These are phyloP conservation scores for Thera obeliscata DNA, from an alignment of 2,888 invertebrate genomes.

Conservation along the genomic window DNA sequence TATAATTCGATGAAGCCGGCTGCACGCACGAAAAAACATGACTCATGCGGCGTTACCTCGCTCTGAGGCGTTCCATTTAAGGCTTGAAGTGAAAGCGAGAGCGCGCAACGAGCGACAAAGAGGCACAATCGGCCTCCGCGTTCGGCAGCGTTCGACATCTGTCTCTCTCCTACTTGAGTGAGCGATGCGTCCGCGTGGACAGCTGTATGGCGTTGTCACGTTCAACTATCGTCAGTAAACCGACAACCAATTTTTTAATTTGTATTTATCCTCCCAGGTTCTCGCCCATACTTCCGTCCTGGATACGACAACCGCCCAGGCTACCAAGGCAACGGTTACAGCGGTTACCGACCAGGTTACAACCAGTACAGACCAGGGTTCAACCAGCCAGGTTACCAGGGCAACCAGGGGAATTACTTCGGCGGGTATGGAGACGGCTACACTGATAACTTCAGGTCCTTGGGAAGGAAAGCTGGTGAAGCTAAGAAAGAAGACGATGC, in stretches of 20 bases:
- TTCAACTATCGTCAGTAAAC: too few species aligned
- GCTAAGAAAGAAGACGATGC: conserved; percentile 58
- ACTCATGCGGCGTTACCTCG: too few species aligned
- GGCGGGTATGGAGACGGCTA: conserved; percentile 65
- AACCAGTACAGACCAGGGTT: conserved; percentile 50
- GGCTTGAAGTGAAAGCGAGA: too few species aligned
- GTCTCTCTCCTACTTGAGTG: too few species aligned
- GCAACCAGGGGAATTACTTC: conserved; percentile 58
- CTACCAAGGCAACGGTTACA: conserved; percentile 51
- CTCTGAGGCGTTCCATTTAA: too few species aligned
- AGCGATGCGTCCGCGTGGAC: too few species aligned
- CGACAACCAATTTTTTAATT: neutral
- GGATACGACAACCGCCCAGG: conserved; percentile 47
- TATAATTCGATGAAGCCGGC: too few species aligned
- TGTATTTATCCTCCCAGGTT: conserved; percentile 47
- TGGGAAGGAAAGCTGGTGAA: conserved; percentile 66
- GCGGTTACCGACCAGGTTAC: conserved; percentile 47
- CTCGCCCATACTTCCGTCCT: conserved; percentile 59
- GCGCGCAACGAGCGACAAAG: too few species aligned
- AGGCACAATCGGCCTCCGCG: too few species aligned
- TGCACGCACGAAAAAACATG: too few species aligned
- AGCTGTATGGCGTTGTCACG: too few species aligned
- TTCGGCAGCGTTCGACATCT: too few species aligned
- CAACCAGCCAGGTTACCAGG: conserved; percentile 42
- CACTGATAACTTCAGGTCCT: conserved; percentile 61